Percentiles rank a stretch among this genome's conserved stretches.
Evolutionary conservation across 2,888 invertebrate species (phyloP).

Genomic region (Synergus gifuensis): DNA sequence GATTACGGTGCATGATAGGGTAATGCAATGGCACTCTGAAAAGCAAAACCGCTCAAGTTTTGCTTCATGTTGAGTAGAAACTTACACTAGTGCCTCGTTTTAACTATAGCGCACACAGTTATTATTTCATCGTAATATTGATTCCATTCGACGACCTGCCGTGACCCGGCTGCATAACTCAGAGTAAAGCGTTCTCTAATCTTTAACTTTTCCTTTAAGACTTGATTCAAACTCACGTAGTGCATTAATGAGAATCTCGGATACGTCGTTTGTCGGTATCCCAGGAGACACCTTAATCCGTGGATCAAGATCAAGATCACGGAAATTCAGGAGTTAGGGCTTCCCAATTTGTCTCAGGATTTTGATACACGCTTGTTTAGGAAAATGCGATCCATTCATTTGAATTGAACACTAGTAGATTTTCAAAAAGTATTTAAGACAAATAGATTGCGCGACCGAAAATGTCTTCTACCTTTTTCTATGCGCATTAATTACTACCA

Average conservation of each 20-base stretch:
- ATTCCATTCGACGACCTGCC: constrained; percentile 69
- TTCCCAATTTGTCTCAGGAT: not conserved
- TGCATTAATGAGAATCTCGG: constrained; percentile 22
- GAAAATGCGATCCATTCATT: not conserved
- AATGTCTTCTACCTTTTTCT: not conserved
- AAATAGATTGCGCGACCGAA: not conserved
- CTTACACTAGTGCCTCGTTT: not conserved
- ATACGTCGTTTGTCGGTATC: constrained; percentile 42
- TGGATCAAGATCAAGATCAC: constrained; percentile 12
- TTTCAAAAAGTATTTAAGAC: not conserved
- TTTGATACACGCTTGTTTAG: not conserved
- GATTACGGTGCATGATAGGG: constrained; percentile 20
- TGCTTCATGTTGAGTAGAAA: not conserved
- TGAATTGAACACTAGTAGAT: not conserved
- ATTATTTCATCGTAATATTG: constrained; percentile 68
- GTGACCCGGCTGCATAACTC: constrained; percentile 70
- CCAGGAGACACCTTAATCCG: constrained; percentile 25
- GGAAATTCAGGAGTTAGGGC: not conserved
- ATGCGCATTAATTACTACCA: not conserved
- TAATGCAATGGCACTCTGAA: constrained; percentile 29
- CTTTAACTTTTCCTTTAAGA: constrained; percentile 43
- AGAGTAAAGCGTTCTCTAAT: constrained; percentile 60
- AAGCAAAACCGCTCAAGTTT: constrained; percentile 28
- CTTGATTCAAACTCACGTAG: constrained; percentile 43
- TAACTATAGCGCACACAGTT: constrained; percentile 50